phyloP scores from a whole-genome alignment of 2,888 invertebrate species.

The Drosophila parthenogenetica region DNA sequence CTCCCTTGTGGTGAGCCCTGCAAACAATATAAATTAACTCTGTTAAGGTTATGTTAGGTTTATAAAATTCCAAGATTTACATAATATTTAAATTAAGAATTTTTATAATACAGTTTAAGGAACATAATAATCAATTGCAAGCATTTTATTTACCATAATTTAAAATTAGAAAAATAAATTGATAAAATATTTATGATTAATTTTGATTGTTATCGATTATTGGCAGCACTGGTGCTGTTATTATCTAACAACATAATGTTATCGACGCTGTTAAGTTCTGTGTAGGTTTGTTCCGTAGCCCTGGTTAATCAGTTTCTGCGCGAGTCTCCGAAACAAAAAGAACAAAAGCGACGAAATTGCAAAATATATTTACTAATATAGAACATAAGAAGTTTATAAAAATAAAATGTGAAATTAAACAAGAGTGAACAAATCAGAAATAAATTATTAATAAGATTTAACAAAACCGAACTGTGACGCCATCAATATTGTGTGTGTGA shows the following conservation, averaged over 20 bases:
- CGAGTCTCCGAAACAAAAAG: constrained; percentile 16
- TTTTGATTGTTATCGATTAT: too few species aligned
- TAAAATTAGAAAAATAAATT: too few species aligned
- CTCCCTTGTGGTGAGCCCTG: too few species aligned
- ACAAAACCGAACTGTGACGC: constrained; percentile 17
- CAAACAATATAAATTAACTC: too few species aligned
- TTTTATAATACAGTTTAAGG: too few species aligned
- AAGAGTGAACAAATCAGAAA: constrained; percentile 16
- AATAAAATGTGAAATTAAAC: constrained; percentile 34
- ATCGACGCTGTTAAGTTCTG: constrained; percentile 1
- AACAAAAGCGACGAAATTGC: constrained; percentile 3
- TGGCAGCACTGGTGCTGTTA: background rate
- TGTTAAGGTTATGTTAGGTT: too few species aligned
- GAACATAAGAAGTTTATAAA: constrained; percentile 7
- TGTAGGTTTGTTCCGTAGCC: constrained; percentile 1
- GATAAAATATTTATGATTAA: too few species aligned
- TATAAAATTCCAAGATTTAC: too few species aligned
- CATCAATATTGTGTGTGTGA: constrained; percentile 18
- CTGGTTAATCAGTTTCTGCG: constrained; percentile 31
- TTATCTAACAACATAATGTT: constrained; percentile 4
- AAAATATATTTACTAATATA: constrained; percentile 7
- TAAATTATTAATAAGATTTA: background rate
- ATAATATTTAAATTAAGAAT: too few species aligned
- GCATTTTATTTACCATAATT: too few species aligned
- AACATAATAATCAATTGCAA: too few species aligned